These are phyloP conservation scores for Phaetusa simplex DNA, from an alignment of 2,113 vertebrate species.

Conservation along the genomic window DNA sequence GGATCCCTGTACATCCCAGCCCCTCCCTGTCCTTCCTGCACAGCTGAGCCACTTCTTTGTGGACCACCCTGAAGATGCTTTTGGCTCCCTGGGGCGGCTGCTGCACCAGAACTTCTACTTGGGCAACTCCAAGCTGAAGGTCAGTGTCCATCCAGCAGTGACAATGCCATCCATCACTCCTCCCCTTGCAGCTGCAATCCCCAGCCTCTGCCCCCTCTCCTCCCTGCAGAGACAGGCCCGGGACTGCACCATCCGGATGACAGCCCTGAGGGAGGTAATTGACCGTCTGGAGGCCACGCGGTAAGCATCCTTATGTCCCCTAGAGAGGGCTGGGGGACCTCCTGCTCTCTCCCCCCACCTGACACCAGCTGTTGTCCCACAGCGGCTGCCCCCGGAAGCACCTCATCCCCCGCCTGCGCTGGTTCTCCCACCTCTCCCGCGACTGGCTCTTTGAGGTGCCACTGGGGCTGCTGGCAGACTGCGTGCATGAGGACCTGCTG, in stretches of 20 bases:
- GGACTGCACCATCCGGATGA: conserved; percentile 30
- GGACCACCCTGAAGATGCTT: not conserved
- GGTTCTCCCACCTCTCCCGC: conserved; percentile 46
- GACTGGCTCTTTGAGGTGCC: conserved; percentile 56
- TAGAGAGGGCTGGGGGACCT: not conserved
- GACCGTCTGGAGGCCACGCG: not conserved
- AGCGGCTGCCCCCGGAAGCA: not conserved
- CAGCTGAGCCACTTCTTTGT: not conserved
- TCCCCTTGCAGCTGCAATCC: too few relatives aligned
- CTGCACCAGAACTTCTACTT: not conserved
- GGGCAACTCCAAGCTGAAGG: not conserved
- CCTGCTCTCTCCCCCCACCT: accelerated
- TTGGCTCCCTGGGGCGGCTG: not conserved
- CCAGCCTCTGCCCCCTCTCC: not conserved
- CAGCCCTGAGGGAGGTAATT: not conserved
- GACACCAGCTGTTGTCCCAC: accelerated
- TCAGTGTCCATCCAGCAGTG: not conserved
- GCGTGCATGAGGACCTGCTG: conserved; percentile 15
- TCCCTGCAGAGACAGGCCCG: not conserved
- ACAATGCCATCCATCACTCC: not conserved
- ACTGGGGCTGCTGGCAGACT: not conserved
- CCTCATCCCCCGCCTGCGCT: not conserved
- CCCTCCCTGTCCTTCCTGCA: not conserved
- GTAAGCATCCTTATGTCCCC: not conserved
- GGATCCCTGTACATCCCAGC: too few relatives aligned